phyloP scores from a whole-genome alignment of 2,797 vertebrate species.

The Podarcis lilfordi region DNA sequence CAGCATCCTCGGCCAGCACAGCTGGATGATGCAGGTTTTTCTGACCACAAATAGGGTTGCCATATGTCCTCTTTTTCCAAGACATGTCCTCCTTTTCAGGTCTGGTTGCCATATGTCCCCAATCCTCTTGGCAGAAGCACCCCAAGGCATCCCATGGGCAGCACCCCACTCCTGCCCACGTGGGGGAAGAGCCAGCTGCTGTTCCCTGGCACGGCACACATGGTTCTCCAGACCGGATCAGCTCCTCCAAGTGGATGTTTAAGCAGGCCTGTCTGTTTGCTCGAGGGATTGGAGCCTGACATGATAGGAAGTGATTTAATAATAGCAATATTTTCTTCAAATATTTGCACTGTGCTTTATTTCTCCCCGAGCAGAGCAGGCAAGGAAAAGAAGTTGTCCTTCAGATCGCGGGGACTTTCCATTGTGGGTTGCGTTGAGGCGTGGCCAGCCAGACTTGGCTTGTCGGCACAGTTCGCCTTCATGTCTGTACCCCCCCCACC shows the following conservation, averaged over 20 bases:
- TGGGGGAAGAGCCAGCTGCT: too few species aligned
- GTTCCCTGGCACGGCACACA: too few species aligned
- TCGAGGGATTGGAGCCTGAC: constrained; percentile 27
- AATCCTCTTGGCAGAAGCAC: not conserved
- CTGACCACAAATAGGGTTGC: too few species aligned
- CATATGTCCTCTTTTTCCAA: too few species aligned
- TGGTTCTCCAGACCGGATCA: not conserved
- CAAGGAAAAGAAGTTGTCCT: not conserved
- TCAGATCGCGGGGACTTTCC: not conserved
- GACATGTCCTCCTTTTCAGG: too few species aligned
- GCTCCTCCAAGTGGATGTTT: not conserved
- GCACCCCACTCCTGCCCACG: too few species aligned
- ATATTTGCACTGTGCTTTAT: constrained; percentile 50
- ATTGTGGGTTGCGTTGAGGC: not conserved
- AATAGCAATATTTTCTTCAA: constrained; percentile 44
- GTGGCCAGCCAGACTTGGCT: not conserved
- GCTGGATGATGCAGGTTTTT: too few species aligned
- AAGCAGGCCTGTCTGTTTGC: constrained; percentile 30
- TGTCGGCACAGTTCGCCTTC: not conserved
- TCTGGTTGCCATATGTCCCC: too few species aligned
- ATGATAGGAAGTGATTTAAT: not conserved
- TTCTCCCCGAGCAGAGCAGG: constrained; percentile 7
- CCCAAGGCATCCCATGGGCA: not conserved
- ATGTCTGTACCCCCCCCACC: not conserved
- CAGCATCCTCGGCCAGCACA: too few species aligned